phyloP scores from a whole-genome alignment of 2,888 invertebrate species.

The Spodoptera exigua region DNA sequence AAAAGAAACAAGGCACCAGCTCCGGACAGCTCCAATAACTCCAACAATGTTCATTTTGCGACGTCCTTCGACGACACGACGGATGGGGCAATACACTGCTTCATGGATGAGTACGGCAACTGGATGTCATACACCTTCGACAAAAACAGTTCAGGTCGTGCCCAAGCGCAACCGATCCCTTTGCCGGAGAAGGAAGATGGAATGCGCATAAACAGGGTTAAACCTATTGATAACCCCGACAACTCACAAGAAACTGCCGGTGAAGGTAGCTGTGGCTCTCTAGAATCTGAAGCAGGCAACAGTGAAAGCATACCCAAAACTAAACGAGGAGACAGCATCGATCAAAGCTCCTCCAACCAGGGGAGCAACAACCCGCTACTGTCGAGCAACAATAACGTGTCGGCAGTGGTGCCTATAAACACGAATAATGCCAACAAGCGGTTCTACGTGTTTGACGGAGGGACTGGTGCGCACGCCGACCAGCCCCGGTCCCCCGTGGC shows the following conservation, averaged over 20 bases:
- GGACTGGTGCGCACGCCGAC: slow-evolving; percentile 77
- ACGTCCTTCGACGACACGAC: slow-evolving; percentile 94
- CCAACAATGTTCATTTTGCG: slow-evolving; percentile 91
- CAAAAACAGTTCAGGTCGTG: slow-evolving; percentile 91
- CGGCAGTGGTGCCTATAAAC: slow-evolving; percentile 83
- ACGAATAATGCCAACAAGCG: slow-evolving; percentile 81
- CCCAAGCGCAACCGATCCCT: slow-evolving; percentile 81
- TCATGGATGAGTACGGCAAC: slow-evolving; percentile 95
- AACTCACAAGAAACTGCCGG: slow-evolving; percentile 80
- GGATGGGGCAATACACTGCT: slow-evolving; percentile 95
- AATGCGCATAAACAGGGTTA: slow-evolving; percentile 69
- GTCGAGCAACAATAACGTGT: slow-evolving; percentile 84
- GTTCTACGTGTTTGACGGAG: slow-evolving; percentile 85
- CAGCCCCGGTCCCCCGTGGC: slow-evolving; percentile 85
- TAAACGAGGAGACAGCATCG: slow-evolving; percentile 81
- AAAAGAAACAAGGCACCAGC: slow-evolving; percentile 75
- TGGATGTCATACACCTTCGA: slow-evolving; percentile 96
- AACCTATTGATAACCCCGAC: slow-evolving; percentile 76
- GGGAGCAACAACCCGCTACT: slow-evolving; percentile 86
- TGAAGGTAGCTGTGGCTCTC: slow-evolving; percentile 85
- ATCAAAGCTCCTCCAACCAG: slow-evolving; percentile 86
- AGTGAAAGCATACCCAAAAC: slow-evolving; percentile 78
- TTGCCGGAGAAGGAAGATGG: slow-evolving; percentile 78
- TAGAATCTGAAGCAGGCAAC: slow-evolving; percentile 83
- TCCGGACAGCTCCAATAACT: slow-evolving; percentile 71